A percentile compares a stretch with the other conserved stretches of the same genome.
Evolutionary conservation across 2,888 invertebrate genomes (phyloP).

Genomic region (Andrena trimmerana): DNA sequence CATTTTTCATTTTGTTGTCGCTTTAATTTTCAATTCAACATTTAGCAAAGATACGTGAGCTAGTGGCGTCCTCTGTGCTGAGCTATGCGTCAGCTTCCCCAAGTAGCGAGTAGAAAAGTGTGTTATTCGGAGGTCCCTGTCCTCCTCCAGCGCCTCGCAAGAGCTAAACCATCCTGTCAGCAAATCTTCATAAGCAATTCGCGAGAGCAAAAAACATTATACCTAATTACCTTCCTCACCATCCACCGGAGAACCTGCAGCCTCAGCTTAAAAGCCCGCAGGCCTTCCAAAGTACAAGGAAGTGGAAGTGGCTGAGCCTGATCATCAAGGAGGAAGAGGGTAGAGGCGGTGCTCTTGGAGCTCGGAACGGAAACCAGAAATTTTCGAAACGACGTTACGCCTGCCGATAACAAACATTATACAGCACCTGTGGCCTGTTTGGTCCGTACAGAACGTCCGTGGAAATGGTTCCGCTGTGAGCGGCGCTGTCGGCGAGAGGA

Average conservation of each 20-base stretch:
- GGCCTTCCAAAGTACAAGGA: background rate
- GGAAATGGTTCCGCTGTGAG: slow-evolving; percentile 22
- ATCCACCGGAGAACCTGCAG: background rate
- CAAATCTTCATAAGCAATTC: no score
- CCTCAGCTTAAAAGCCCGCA: background rate
- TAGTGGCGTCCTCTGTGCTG: no score
- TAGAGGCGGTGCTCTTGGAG: background rate
- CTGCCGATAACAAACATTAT: slow-evolving; percentile 31
- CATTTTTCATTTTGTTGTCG: no score
- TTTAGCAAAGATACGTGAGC: no score
- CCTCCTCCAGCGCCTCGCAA: no score
- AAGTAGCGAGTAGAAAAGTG: no score
- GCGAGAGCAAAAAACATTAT: no score
- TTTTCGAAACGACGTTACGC: slow-evolving; percentile 8
- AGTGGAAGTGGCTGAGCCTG: slow-evolving; percentile 22
- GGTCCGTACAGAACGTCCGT: slow-evolving; percentile 16
- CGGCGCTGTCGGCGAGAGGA: slow-evolving; percentile 26
- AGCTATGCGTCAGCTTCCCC: no score
- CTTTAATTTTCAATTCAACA: no score
- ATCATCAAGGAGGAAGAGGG: background rate
- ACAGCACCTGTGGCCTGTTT: background rate
- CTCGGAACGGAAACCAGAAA: slow-evolving; percentile 14
- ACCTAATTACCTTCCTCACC: background rate
- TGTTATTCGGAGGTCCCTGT: no score
- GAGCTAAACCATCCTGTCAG: no score